Evolutionary conservation across 2,888 invertebrate species (phyloP), one percentile per base, ranked within the genome.

Genomic region (Sclerodermus sp.): DNA sequence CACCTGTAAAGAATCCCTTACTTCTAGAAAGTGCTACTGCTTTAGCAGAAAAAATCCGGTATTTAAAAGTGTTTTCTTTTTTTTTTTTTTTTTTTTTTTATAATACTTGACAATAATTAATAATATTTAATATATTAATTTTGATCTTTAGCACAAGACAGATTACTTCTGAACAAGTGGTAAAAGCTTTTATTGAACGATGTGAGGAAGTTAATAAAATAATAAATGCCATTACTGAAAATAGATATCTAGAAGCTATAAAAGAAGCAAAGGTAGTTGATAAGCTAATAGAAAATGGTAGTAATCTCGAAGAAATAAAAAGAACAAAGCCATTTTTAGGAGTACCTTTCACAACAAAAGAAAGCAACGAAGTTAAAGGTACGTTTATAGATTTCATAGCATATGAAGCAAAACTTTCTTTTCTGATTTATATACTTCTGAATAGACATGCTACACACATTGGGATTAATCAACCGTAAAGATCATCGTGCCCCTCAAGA

Each of bases 321-420:
- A 79, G 82, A 43, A 79, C 83, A 14, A 88, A 87, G 77, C 93
- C 94, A 2, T 91, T 95, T 68, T 81, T 96, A 46, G 93, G 96
- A 6, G 89, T 97, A 5, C 96, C 97, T 0, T 93, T 96, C 74
- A 92, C 95, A 5, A 87, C 90, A 0, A 97, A 97, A 77, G 96
- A 96, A 74, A 89, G 91, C 47, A 91, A 93, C 51, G 84, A 86
- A 6, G 89, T 89, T 1, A 80, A 84, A 70, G 94, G 93, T 72
- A 80, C 3, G 23, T 23, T 5, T 23, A 8, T n/a, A n/a, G n/a
- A n/a, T n/a, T 37, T 12, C 31, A 12, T 6, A 39, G 3, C 1
- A n/a, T 15, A 37, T 1, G 5, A 14, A 2, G 34, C 17, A 39
- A 18, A n/a, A 18, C 16, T 34, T 42, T 46, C 31, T 41, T 18